phyloP scores from a whole-genome alignment of 1,140 invertebrate species.

The Apis dorsata region DNA sequence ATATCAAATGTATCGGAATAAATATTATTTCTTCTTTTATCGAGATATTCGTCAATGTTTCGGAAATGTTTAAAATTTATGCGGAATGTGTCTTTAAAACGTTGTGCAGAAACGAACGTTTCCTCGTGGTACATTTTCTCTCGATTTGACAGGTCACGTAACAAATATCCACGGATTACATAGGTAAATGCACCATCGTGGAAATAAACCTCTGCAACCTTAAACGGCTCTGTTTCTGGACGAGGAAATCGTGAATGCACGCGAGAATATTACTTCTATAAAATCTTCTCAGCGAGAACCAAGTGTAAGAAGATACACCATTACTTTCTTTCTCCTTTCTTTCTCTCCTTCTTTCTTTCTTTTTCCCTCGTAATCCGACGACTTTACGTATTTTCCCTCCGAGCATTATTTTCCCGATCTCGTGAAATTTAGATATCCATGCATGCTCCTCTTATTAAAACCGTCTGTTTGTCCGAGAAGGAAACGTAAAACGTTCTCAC shows the following conservation, averaged over 20 bases:
- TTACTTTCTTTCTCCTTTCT: not conserved
- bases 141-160: not conserved
- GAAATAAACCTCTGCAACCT: not conserved
- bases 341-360: not conserved
- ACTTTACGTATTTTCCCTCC: not conserved
- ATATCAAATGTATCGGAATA: too few species aligned
- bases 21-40: too few species aligned
- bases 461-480: not conserved
- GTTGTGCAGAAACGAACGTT: too few species aligned
- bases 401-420: not conserved
- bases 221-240: conserved; percentile 2
- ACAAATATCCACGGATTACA: not conserved
- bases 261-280: conserved; percentile 29
- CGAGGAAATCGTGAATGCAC: not conserved
- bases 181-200: too few species aligned
- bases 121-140: not conserved
- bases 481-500: not conserved
- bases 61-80: not conserved
- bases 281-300: not conserved
- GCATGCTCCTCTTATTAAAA: conserved; percentile 9
- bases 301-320: not conserved
- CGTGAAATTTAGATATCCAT: conserved; percentile 11
- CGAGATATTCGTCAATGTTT: too few species aligned
- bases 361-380: too few species aligned
- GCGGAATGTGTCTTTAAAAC: too few species aligned